Evolutionary conservation across 2,113 vertebrate species (phyloP).

Genomic region (Cromileptes altivelis): DNA sequence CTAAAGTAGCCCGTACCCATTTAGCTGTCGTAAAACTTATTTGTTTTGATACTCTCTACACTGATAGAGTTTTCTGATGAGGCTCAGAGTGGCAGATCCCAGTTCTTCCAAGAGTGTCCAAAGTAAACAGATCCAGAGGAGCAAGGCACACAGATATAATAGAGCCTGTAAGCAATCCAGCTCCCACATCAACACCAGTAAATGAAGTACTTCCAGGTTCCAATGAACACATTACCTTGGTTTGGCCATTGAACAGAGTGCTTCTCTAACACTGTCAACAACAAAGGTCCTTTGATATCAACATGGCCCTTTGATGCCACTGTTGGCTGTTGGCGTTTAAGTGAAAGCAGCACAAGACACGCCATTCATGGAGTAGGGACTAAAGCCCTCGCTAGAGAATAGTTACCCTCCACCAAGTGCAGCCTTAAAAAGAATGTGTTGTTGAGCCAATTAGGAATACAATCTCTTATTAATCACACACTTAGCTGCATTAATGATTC

Average conservation of each 20-base stretch:
- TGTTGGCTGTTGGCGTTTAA: slow-evolving; percentile 40
- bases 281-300: slow-evolving; percentile 56
- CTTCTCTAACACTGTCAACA: slow-evolving; percentile 49
- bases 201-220: slow-evolving; percentile 33
- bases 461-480: slow-evolving; percentile 82
- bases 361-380: slow-evolving; percentile 40
- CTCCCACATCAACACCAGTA: slow-evolving; percentile 54
- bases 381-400: slow-evolving; percentile 55
- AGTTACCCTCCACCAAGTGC: slow-evolving; percentile 55
- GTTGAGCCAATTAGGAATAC: slow-evolving; percentile 73
- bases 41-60: slow-evolving; percentile 5
- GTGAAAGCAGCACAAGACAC: slow-evolving; percentile 21
- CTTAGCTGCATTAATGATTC: slow-evolving; percentile 79
- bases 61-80: slow-evolving; percentile 5
- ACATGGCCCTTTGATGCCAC: slow-evolving; percentile 51
- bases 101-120: slow-evolving; percentile 19
- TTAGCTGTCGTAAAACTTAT: background rate
- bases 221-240: slow-evolving; percentile 29
- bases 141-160: slow-evolving; percentile 44
- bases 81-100: slow-evolving; percentile 2
- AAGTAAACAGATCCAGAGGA: slow-evolving; percentile 52
- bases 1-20: background rate
- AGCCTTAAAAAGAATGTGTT: slow-evolving; percentile 65
- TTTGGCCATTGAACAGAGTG: slow-evolving; percentile 47
- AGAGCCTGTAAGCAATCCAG: slow-evolving; percentile 43